These are phyloP conservation scores for Carposina sasakii DNA, from an alignment of 1,140 invertebrate genomes.

Conservation along the genomic window DNA sequence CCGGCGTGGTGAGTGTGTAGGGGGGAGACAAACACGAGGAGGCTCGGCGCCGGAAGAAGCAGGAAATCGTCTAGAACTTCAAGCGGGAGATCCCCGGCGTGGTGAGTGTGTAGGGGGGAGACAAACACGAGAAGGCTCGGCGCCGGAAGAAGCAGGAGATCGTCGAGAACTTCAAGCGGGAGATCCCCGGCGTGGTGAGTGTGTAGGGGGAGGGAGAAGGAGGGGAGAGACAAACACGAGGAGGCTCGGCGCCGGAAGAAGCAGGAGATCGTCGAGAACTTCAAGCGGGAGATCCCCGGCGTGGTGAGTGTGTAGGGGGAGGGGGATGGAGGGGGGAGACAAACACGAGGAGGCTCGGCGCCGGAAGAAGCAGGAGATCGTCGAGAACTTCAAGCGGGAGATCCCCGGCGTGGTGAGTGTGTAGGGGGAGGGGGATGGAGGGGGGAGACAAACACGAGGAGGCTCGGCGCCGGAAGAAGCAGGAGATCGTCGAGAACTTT, in stretches of 20 bases:
- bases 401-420: constrained; percentile 99
- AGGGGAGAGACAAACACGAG: constrained; percentile 99
- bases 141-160: constrained; percentile 97
- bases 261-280: constrained; percentile 98
- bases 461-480: too few species aligned
- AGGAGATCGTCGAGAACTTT: too few species aligned
- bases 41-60: constrained; percentile 93
- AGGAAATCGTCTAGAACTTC: constrained; percentile 98
- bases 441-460: too few species aligned
- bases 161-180: constrained; percentile 96
- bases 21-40: constrained; percentile 99
- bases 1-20: too few species aligned
- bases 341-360: constrained; percentile 97
- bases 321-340: constrained; percentile 97
- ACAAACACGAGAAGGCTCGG: constrained; percentile 97
- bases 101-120: too few species aligned
- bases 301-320: too few species aligned
- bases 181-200: constrained; percentile 98
- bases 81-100: constrained; percentile 97
- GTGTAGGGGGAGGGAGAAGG: too few species aligned
- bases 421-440: too few species aligned
- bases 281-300: constrained; percentile 96
- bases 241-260: constrained; percentile 95
- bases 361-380: constrained; percentile 97
- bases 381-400: constrained; percentile 97